Base-by-base conservation (phyloP, 2,113 vertebrate genomes). In the Gavialis gangeticus region DNA sequence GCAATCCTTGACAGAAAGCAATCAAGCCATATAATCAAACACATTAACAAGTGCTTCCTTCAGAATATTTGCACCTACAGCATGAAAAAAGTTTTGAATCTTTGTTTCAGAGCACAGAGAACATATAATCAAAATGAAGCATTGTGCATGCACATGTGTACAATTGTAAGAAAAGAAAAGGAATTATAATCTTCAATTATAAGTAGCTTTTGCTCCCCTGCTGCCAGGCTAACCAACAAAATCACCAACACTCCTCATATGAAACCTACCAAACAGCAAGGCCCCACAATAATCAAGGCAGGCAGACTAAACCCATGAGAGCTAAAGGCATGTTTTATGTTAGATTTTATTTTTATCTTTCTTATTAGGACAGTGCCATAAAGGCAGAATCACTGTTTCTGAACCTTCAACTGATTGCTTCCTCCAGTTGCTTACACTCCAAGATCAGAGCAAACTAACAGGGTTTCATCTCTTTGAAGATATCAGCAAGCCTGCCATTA, bases 401-500 rank as follows among this genome's bases (percentile, higher is more conserved):
- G 75, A 85, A 25, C 0, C 88, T 80, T 55, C 0, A 2, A n/a
- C 24, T 21, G 25, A 78, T 84, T 96, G 56, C 25, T 92, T 15
- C 4, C 18, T 46, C 18, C 46, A 79, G 87, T 73, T 85, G 75
- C 79, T 88, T 82, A n/a, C 59, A 79, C 28, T 81, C 54, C 22
- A 84, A 58, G 34, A 77, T 82, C 63, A 87, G 62, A 77, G 58
- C 30, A 87, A 60, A 55, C 73, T 54, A 91, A 28, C 18, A 82
- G 83, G 21, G 78, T 28, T 75, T 92, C 85, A 93, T 75, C 34
- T 57, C 75, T 63, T 17, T 3, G 17, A 87, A 66, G 80, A 75
- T 77, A 90, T 90, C 91, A 79, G 22, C 34, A 75, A 87, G 77
- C 75, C 87, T 92, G 60, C 88, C 91, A 91, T 37, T 89, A 88